These are phyloP conservation scores for Cryptoblepharus egeriae DNA, from an alignment of 2,797 vertebrate species.

Conservation along the genomic window DNA sequence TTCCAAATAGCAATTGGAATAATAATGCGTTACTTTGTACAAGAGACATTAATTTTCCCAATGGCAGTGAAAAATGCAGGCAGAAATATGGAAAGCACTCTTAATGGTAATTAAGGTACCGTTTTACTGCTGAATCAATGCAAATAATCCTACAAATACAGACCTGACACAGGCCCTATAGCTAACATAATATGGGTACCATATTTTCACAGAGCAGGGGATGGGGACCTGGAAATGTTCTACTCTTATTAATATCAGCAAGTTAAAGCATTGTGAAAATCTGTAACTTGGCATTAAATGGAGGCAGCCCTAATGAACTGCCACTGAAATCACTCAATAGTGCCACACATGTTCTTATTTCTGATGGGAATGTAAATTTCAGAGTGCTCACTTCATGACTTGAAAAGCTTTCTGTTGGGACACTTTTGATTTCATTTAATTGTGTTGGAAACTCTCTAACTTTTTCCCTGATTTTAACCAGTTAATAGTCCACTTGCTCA, in stretches of 20 bases:
- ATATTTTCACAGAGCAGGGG: slow-evolving; percentile 28
- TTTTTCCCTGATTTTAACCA: slow-evolving; percentile 25
- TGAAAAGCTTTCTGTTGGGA: background rate
- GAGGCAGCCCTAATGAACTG: slow-evolving; percentile 17
- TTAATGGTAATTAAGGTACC: slow-evolving; percentile 38
- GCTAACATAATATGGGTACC: slow-evolving; percentile 26
- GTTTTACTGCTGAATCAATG: slow-evolving; percentile 21
- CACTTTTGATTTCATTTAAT: background rate
- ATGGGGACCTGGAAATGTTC: background rate
- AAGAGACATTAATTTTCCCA: slow-evolving; percentile 39
- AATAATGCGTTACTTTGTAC: slow-evolving; percentile 36
- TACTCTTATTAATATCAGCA: background rate
- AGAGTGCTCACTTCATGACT: background rate
- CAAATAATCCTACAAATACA: slow-evolving; percentile 6
- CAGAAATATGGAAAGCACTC: slow-evolving; percentile 39
- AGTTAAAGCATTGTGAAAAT: slow-evolving; percentile 12
- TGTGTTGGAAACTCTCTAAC: background rate
- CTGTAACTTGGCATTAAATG: background rate
- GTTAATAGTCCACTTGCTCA: too few relatives aligned
- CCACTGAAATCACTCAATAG: slow-evolving; percentile 24
- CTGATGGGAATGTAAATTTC: slow-evolving; percentile 22
- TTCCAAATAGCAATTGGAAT: slow-evolving; percentile 12
- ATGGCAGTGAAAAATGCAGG: slow-evolving; percentile 25
- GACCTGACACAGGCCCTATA: slow-evolving; percentile 2
- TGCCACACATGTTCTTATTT: background rate